Base-by-base conservation (phyloP, 1,140 invertebrate genomes). In the Drosophila nebulosa region DNA sequence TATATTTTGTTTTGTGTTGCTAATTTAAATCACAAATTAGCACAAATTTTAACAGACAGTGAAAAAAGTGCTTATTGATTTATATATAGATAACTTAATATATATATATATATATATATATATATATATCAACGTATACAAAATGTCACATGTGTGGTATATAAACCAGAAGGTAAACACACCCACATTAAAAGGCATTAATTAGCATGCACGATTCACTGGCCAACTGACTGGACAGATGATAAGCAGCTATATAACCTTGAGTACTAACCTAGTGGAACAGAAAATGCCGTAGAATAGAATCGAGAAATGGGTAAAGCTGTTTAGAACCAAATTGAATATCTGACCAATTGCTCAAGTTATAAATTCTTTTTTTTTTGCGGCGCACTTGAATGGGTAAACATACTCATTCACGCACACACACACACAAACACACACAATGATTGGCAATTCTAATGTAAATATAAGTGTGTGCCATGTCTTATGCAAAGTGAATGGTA, bases 121-220 rank as follows among this genome's bases (percentile, higher is more conserved):
- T 6, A 30, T n/a, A n/a, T n/a, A n/a, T n/a, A n/a, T n/a, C n/a
- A n/a, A n/a, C n/a, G 9, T 52, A 30, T 51, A 63, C 60, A 39
- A 51, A 74, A 69, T 46, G 67, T 26, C 18, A 50, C n/a, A n/a
- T n/a, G n/a, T n/a, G n/a, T n/a, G n/a, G n/a, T n/a, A n/a, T 53
- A 64, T 14, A 62, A 35, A 52, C 32, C 50, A 76, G 76, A 65
- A 58, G 65, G 39, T 46, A 64, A 62, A 55, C 64, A 74, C 60
- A 65, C 73, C 71, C 59, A 59, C 64, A 61, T 75, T 67, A 46
- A 73, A 42, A 69, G 73, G 50, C 46, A 64, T 50, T 78, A 78
- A 83, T 81, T 81, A 59, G 65, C 62, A 78, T 81, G 74, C 69
- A 64, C 78, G 55, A 74, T 69, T 66, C 50, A 55, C 46, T 56